Conservation (phyloP, 1,140 invertebrate genomes). For the Drosophila bifasciata region DNA sequence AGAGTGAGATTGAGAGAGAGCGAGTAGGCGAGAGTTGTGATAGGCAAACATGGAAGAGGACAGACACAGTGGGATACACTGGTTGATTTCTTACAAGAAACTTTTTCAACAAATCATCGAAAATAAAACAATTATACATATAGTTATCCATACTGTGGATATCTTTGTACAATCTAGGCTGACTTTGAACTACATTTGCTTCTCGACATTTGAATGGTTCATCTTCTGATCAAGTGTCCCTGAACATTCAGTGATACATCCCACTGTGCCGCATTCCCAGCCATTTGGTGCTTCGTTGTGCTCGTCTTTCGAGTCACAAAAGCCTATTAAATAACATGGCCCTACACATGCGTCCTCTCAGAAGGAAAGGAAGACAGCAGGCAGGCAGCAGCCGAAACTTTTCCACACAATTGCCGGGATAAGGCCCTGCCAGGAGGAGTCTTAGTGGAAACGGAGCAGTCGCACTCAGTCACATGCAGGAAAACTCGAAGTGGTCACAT, state of each 20-base stretch:
- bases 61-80: constrained; percentile 27
- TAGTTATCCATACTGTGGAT: too few species aligned
- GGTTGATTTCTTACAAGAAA: background rate
- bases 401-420: constrained; percentile 72
- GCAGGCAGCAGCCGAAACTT: constrained; percentile 60
- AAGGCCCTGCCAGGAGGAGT: constrained; percentile 24
- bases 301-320: constrained; percentile 60
- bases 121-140: too few species aligned
- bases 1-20: constrained; percentile 38
- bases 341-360: constrained; percentile 63
- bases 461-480: constrained; percentile 46
- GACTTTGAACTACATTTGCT: too few species aligned
- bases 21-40: background rate
- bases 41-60: constrained; percentile 1
- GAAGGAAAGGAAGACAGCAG: background rate
- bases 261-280: constrained; percentile 42
- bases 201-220: too few species aligned
- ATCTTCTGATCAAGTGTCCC: too few species aligned
- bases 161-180: too few species aligned
- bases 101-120: too few species aligned
- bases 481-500: constrained; percentile 41
- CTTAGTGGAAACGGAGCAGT: constrained; percentile 16
- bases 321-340: constrained; percentile 81
- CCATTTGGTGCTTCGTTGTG: constrained; percentile 25
- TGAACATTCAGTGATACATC: too few species aligned